These are phyloP conservation scores for Passer montanus DNA, from an alignment of 2,113 vertebrate genomes.

Conservation along the genomic window DNA sequence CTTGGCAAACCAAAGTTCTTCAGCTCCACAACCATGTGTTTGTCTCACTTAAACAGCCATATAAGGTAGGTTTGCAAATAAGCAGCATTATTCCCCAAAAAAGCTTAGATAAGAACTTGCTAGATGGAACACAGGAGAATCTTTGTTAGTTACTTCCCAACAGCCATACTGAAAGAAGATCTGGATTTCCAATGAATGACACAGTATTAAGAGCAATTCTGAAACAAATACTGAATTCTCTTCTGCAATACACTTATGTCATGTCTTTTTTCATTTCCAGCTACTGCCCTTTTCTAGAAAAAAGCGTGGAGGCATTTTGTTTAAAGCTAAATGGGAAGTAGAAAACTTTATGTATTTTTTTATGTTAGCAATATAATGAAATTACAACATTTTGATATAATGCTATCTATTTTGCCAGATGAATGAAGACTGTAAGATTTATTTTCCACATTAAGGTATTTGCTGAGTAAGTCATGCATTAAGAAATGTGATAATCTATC, in stretches of 20 bases:
- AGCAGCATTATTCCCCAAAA: background rate
- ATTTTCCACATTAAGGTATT: background rate
- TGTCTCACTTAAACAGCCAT: background rate
- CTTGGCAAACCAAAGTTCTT: background rate
- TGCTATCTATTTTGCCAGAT: background rate
- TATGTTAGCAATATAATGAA: background rate
- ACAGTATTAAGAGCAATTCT: background rate
- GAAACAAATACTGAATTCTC: background rate
- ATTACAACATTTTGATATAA: background rate
- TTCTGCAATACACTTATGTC: background rate
- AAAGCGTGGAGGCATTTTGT: background rate
- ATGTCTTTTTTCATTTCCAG: background rate
- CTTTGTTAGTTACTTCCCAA: background rate
- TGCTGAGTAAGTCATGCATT: background rate
- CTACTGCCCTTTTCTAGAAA: background rate
- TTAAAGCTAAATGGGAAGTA: background rate
- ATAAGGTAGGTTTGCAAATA: background rate
- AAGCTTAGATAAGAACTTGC: background rate
- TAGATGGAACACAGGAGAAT: background rate
- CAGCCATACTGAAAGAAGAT: background rate
- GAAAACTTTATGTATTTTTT: background rate
- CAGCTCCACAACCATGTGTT: background rate
- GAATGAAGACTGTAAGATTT: background rate
- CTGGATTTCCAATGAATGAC: background rate
- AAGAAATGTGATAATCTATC: background rate